Conservation (phyloP, 2,113 vertebrate species). For the Camelus dromedarius region DNA sequence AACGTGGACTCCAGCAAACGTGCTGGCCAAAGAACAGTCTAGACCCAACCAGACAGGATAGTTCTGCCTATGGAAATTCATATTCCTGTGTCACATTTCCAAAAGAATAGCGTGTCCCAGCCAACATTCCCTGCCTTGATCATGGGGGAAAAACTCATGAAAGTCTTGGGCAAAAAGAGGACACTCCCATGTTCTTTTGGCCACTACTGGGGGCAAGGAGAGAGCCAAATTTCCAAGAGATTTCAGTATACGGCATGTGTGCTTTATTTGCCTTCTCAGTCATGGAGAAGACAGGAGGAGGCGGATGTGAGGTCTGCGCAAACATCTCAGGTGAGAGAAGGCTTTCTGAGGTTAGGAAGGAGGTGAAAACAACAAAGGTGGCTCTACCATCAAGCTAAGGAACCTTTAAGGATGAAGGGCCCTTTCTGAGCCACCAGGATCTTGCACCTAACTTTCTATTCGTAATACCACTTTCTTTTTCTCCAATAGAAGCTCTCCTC, state of each 20-base stretch:
- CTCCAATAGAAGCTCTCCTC: background rate
- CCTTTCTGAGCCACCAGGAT: background rate
- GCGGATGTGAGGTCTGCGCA: fast-evolving
- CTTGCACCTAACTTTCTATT: background rate
- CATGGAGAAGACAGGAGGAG: background rate
- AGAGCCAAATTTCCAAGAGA: slow-evolving; percentile 27
- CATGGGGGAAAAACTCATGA: background rate
- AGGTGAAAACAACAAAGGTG: no score
- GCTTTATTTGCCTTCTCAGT: background rate
- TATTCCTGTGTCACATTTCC: slow-evolving; percentile 53
- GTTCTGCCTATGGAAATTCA: slow-evolving; percentile 68
- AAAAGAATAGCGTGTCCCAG: slow-evolving; percentile 51
- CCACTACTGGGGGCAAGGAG: background rate
- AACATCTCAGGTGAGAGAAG: background rate
- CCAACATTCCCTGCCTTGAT: slow-evolving; percentile 60
- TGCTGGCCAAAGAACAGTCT: background rate
- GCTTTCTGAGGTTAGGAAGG: background rate
- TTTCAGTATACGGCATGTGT: background rate
- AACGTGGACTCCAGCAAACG: background rate
- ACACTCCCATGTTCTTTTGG: slow-evolving; percentile 51
- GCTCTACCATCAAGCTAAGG: background rate
- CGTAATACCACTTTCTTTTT: background rate
- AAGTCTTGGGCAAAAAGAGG: slow-evolving; percentile 14
- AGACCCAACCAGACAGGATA: slow-evolving; percentile 46
- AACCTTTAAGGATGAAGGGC: background rate